Base-by-base conservation (phyloP, 2,888 invertebrate species). In the Ceraclea dissimilis region DNA sequence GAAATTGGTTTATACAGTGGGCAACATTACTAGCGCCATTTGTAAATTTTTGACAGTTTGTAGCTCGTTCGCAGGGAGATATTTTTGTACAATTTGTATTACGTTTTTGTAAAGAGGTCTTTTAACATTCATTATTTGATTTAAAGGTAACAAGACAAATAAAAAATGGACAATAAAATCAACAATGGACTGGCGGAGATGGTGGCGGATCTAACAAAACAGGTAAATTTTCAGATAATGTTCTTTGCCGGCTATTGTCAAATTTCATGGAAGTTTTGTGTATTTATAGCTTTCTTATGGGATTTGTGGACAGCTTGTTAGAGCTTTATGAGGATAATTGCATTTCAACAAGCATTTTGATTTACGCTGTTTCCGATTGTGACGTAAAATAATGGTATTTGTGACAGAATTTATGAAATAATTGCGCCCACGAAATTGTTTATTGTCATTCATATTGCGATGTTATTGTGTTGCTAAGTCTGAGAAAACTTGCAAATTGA, bases 1-100 rank as follows among this genome's bases (percentile, higher is more conserved):
- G 4, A 26, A 6, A 6, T 6, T 10, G 26, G 10, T 26, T 4
- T 10, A 6, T 26, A 26, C 26, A 26, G 4, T 8, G 4, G 5
- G 39, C 16, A 39, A n/a, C 33, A 48, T 49, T 47, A 47, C 17
- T 52, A 54, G 57, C 57, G 57, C 53, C 51, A 54, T 57, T 57
- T 31, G 57, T 58, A 50, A 47, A 58, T 46, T 48, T 54, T 54
- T 58, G 57, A 54, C 57, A 58, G 22, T n/a, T n/a, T n/a, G n/a
- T 51, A 51, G 50, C 13, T 39, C 13, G 39, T 39, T 13, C 8
- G 39, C 8, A 16, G 13, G 13, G 39, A 31, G 39, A 39, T 39
- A 39, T 39, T 39, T 39, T 39, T 39, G 16, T 39, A 39, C 39
- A 39, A 39, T 39, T 39, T 39, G 39, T 39, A 39, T 13, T 10